Base-by-base conservation (phyloP, 2,888 invertebrate genomes). In the Erebia epiphron region DNA sequence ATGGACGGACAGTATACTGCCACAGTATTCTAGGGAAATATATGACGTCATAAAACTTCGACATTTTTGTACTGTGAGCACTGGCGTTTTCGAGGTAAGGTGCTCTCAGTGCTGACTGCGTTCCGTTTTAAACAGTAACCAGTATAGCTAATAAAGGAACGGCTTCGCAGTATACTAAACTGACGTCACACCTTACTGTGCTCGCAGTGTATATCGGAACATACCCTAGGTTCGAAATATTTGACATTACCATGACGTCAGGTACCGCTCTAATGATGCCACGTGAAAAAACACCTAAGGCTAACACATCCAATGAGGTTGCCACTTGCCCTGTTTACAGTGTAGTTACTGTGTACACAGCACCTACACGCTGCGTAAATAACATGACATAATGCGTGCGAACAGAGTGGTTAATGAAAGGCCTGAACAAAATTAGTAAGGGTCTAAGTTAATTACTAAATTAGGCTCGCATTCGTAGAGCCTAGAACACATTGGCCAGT, bases 211-310 rank as follows among this genome's bases (percentile, higher is more conserved):
- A n/a, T n/a, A n/a, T n/a, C n/a, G n/a, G n/a, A n/a, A n/a, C n/a
- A n/a, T n/a, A n/a, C n/a, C n/a, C n/a, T n/a, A n/a, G n/a, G 56
- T 35, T 35, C 35, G 35, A 35, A 16, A 4, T 56, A 56, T 56
- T 56, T 56, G 56, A 52, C 56, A 56, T 18, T 57, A 5, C 13
- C 26, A 57, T 57, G 56, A 57, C 56, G 56, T 57, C 56, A 57
- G 26, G 7, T 57, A 8, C 56, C 26, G 56, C 56, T 26, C 56
- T 57, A 57, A 57, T 26, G 56, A 57, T 26, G 21, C 56, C 56
- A 57, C 56, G 56, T 57, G 56, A 57, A 26, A 26, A 26, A 26
- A 57, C 56, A 56, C 56, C 21, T 57, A 57, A 21, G 26, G 56
- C 56, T 57, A 57, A 14, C 16, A 54, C 9, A 54, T 54, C 26